phyloP scores from a whole-genome alignment of 2,888 invertebrate species.

The Dicyrtoma fusca region DNA sequence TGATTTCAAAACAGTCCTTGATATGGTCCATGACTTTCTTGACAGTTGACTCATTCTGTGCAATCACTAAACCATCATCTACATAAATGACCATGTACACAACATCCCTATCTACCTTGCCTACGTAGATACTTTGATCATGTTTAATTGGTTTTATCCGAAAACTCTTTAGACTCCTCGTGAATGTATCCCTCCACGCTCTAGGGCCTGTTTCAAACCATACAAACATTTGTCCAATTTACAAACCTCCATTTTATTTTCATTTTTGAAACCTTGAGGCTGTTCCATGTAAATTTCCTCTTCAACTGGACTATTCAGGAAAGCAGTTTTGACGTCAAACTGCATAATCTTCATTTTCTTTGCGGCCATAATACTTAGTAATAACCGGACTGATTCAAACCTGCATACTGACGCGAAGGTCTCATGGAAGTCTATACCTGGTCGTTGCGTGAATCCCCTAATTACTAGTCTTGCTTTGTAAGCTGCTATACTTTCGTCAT shows the following conservation, averaged over 20 bases:
- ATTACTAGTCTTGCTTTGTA: slow-evolving; percentile 32
- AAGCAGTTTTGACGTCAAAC: slow-evolving; percentile 39
- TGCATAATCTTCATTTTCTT: background rate
- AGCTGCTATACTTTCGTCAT: slow-evolving; percentile 7
- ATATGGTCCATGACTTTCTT: background rate
- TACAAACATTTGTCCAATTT: slow-evolving; percentile 46
- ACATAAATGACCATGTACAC: no score
- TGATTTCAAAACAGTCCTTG: slow-evolving; percentile 1
- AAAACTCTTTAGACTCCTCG: background rate
- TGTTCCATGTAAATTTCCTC: slow-evolving; percentile 34
- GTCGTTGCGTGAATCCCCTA: slow-evolving; percentile 25
- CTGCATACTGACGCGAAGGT: slow-evolving; percentile 35
- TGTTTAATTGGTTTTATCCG: slow-evolving; percentile 27
- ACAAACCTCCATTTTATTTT: slow-evolving; percentile 16
- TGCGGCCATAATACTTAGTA: slow-evolving; percentile 34
- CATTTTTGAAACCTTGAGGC: slow-evolving; percentile 26
- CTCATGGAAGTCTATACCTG: slow-evolving; percentile 34
- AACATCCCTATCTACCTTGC: background rate
- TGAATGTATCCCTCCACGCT: slow-evolving; percentile 45
- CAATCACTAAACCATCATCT: slow-evolving; percentile 45
- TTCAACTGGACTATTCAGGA: slow-evolving; percentile 25
- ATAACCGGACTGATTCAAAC: slow-evolving; percentile 25
- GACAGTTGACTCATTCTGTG: background rate
- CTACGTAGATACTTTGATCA: slow-evolving; percentile 42
- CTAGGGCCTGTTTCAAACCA: slow-evolving; percentile 52